A percentile compares a stretch with the other conserved stretches of the same genome.
These are phyloP conservation scores for Chiroxiphia lanceolata DNA, from an alignment of 2,797 vertebrate species.

Conservation along the genomic window DNA sequence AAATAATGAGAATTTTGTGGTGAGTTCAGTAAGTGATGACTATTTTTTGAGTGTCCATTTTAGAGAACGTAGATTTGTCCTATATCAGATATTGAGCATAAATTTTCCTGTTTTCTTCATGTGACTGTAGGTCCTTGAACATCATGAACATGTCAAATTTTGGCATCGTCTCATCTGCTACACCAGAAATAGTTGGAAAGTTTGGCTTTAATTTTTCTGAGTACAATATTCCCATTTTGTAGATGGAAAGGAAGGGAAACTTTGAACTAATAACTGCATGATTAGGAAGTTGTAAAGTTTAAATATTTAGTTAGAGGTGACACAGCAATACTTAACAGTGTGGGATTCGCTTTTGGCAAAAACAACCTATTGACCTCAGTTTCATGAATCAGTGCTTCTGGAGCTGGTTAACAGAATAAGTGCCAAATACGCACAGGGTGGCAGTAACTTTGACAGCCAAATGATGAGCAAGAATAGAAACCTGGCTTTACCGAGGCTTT, in stretches of 20 bases:
- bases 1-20: not conserved
- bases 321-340: not conserved
- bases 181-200: not conserved
- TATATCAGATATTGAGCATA: not conserved
- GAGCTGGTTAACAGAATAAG: not conserved
- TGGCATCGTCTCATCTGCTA: not conserved
- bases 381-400: constrained; percentile 6
- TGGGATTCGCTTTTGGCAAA: constrained; percentile 6
- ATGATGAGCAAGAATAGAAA: not conserved
- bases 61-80: not conserved
- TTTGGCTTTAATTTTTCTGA: not conserved
- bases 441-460: not conserved
- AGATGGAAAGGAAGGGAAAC: not conserved
- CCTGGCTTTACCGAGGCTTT: not conserved
- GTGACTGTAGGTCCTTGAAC: not conserved
- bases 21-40: not conserved
- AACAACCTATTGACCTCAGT: constrained; percentile 6
- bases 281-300: not conserved
- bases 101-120: not conserved
- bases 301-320: not conserved
- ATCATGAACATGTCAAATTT: not conserved
- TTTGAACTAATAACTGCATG: not conserved
- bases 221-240: not conserved
- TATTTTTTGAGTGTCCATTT: not conserved
- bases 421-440: not conserved